Base-by-base conservation (phyloP, 2,888 invertebrate genomes). In the Saturnia japonica region DNA sequence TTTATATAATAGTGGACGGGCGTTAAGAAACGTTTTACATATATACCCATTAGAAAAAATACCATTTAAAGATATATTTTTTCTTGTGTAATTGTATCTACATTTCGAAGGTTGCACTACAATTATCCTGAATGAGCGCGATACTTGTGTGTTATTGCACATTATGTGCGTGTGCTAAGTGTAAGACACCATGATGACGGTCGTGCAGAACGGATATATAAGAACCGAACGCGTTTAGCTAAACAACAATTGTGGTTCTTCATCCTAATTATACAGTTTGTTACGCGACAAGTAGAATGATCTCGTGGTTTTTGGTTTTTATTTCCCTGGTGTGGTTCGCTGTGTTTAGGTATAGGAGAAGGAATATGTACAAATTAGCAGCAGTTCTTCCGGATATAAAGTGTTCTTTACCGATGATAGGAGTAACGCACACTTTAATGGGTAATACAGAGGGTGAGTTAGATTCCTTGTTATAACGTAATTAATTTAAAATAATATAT, bases 391-490 rank as follows among this genome's bases (percentile, higher is more conserved):
- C 84, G 1, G 71, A 43, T 2, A 57, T 82, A 0, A 73, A 78
- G 2, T 74, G 74, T 1, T 81, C 84, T 19, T 66, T 87, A 34
- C 91, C 91, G 1, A 1, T 88, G 2, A 76, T 91, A n/a, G 91
- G 92, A 1, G 22, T 88, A 19, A 83, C 89, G 11, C 85, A 87
- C 66, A 78, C 69, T 9, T 57, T 92, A 6, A 40, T 75, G 3
- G 91, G 91, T 9, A 80, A 74, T 71, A 86, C 86, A 64, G 90
- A 90, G 76, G 85, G 92, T 91, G 76, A 82, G 84, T 75, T n/a
- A 25, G 11, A 4, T 6, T 42, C 14, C 28, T 42, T 57, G 60
- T 34, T 25, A 40, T n/a, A 40, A 19, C 8, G 14, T 14, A 60
- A 28, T 43, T 8, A 54, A 67, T 8, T n/a, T 47, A 45, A 43